Percentiles rank a stretch among this genome's conserved stretches.
Evolutionary conservation across 2,113 vertebrate species (phyloP).

Genomic region (Puffinus mauretanicus): DNA sequence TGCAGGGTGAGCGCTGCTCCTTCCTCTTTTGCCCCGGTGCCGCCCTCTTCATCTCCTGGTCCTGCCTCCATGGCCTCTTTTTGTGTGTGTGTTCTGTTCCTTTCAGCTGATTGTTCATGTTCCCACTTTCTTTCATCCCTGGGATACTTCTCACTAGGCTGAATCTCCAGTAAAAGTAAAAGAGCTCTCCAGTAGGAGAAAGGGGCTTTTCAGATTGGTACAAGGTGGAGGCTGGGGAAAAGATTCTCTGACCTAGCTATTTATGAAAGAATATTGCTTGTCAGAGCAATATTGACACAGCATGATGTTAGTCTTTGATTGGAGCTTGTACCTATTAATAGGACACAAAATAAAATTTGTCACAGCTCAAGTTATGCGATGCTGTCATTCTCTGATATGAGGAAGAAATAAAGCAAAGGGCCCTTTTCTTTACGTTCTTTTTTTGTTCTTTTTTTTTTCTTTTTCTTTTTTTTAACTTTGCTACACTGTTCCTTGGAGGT

Average conservation of each 20-base stretch:
- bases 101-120: background rate
- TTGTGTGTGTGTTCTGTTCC: background rate
- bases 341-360: background rate
- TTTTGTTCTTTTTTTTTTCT: too few relatives aligned
- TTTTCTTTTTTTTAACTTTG: background rate
- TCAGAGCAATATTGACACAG: background rate
- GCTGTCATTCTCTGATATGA: background rate
- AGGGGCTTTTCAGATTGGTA: background rate
- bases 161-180: background rate
- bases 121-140: background rate
- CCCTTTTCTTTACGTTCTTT: background rate
- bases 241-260: constrained; percentile 13
- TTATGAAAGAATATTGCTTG: background rate
- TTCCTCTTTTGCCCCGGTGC: background rate
- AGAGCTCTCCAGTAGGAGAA: background rate
- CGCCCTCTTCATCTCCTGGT: background rate
- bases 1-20: background rate
- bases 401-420: background rate
- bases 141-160: background rate
- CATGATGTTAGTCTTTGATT: background rate
- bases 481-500: background rate
- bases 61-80: background rate
- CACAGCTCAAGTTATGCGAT: background rate
- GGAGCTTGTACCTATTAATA: background rate
- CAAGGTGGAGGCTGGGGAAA: background rate